Evolutionary conservation across 2,888 invertebrate genomes (phyloP).

Genomic region (Phengaris alcon): DNA sequence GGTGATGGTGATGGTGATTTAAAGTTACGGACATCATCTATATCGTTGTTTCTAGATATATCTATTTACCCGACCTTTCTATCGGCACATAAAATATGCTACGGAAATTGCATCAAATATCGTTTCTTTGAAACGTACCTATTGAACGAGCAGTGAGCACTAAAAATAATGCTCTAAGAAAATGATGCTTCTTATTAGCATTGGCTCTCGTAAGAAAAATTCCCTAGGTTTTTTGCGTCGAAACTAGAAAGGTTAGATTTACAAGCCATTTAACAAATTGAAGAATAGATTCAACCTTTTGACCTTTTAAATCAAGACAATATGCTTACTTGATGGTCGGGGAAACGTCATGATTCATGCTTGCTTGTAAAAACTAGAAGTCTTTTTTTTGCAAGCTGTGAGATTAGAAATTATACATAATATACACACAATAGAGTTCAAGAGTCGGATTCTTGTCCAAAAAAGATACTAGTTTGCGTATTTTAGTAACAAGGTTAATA

Average conservation of each 20-base stretch:
- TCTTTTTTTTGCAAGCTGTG: not conserved
- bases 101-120: not conserved
- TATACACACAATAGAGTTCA: no score
- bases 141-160: not conserved
- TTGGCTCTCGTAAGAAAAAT: not conserved
- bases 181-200: not conserved
- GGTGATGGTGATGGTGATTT: no score
- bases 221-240: not conserved
- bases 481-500: no score
- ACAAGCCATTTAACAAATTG: not conserved
- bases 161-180: conserved; percentile 4
- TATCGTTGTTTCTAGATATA: not conserved
- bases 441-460: no score
- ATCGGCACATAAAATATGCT: not conserved
- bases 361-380: not conserved
- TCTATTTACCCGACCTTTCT: not conserved
- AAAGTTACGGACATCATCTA: not conserved
- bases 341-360: not conserved
- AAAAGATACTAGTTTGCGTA: no score
- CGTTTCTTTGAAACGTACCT: not conserved
- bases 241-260: conserved; percentile 6
- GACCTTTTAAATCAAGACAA: not conserved
- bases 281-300: not conserved
- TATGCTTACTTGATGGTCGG: not conserved
- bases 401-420: no score